Percentiles rank a stretch among this genome's conserved stretches.
Conservation (phyloP, 2,113 vertebrate genomes). For the Heterochromis multidens region DNA sequence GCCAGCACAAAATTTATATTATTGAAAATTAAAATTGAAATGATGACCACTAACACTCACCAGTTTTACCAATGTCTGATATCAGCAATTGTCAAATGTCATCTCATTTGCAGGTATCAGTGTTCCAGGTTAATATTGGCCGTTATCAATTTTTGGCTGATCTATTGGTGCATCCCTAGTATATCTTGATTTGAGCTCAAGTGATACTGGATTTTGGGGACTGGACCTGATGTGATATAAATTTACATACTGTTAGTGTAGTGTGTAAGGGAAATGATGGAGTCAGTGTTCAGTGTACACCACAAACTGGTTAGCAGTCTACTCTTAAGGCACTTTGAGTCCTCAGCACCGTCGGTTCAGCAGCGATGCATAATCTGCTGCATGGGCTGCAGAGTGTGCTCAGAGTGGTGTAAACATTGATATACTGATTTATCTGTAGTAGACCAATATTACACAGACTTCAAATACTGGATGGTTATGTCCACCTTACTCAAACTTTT, state of each 20-base stretch:
- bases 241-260: not conserved
- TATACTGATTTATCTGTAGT: not conserved
- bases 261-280: not conserved
- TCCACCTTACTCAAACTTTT: not conserved
- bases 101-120: not conserved
- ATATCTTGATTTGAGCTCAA: not conserved
- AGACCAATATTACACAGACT: too few relatives aligned
- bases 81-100: not conserved
- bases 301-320: not conserved
- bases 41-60: not conserved
- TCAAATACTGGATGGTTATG: too few relatives aligned
- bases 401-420: not conserved
- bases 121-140: not conserved
- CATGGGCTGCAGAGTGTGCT: not conserved
- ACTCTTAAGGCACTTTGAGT: not conserved
- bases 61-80: not conserved
- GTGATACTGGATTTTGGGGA: not conserved
- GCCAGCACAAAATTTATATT: not conserved
- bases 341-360: not conserved
- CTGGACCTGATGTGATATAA: not conserved
- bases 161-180: rapidly evolving
- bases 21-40: not conserved
- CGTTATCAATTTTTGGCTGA: rapidly evolving
- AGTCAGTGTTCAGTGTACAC: not conserved
- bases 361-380: not conserved